Evolutionary conservation across 2,888 invertebrate species (phyloP).

Genomic region (Polymixis lichenea): DNA sequence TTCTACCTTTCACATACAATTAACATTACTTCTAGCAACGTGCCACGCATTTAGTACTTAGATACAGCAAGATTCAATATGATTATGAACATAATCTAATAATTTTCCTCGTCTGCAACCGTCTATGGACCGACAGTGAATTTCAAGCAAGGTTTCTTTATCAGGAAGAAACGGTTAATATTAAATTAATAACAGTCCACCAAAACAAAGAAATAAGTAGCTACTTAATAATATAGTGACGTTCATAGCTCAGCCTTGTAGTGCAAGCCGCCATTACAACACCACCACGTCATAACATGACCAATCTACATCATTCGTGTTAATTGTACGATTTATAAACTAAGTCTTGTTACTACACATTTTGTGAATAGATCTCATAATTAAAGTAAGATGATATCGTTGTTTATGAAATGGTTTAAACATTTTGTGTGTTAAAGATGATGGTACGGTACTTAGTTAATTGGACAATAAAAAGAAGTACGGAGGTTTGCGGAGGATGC

Average conservation of each 20-base stretch:
- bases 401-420: conserved; percentile 26
- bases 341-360: conserved; percentile 58
- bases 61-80: neutral
- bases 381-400: conserved; percentile 44
- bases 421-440: conserved; percentile 14
- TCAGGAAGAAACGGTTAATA: conserved; percentile 30
- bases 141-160: conserved; percentile 14
- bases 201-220: conserved; percentile 51
- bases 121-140: neutral
- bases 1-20: neutral
- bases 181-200: conserved; percentile 12
- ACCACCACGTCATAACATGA: conserved; percentile 29
- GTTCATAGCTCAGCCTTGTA: conserved; percentile 62
- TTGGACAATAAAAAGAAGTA: neutral
- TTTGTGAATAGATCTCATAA: conserved; percentile 52
- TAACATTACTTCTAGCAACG: neutral
- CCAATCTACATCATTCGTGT: conserved; percentile 62
- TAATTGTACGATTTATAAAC: conserved; percentile 69
- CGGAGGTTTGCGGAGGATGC: too few species aligned
- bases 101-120: neutral
- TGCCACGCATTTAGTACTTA: neutral
- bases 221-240: conserved; percentile 43
- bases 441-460: neutral
- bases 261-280: conserved; percentile 57
- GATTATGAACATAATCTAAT: neutral